Evolutionary conservation across 2,888 invertebrate species (phyloP).

Genomic region (Argynnis bischoffii): DNA sequence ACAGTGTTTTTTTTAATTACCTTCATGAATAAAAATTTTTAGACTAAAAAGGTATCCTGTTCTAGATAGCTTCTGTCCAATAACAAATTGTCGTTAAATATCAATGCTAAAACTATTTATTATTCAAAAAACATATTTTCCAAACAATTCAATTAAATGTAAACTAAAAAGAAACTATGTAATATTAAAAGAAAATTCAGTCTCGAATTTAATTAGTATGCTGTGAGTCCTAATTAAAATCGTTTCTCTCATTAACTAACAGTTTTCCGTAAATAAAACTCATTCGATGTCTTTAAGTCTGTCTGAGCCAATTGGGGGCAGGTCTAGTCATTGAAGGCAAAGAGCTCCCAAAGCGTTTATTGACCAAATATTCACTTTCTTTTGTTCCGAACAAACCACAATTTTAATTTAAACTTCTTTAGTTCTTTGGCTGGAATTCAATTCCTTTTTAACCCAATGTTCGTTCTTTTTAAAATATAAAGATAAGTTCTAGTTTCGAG

Average conservation of each 20-base stretch:
- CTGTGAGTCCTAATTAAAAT: conserved; percentile 4
- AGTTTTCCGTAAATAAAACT: conserved; percentile 9
- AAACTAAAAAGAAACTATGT: conserved; percentile 9
- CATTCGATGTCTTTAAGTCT: conserved; percentile 13
- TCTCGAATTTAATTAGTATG: neutral
- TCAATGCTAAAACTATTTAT: no score
- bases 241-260: conserved; percentile 12
- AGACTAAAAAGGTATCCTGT: no score
- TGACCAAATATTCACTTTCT: conserved; percentile 31
- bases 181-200: no score
- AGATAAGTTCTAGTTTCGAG: neutral
- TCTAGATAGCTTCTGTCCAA: no score
- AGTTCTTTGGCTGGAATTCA: conserved; percentile 14
- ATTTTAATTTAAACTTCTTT: conserved; percentile 30
- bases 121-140: no score
- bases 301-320: conserved; percentile 4
- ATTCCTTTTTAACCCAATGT: conserved; percentile 19
- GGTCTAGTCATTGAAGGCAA: conserved; percentile 9
- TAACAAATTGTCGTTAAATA: no score
- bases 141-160: no score
- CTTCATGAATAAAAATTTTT: no score
- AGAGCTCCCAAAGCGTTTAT: conserved; percentile 22
- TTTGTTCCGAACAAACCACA: conserved; percentile 21
- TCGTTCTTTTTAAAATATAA: conserved; percentile 3
- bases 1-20: no score